These are phyloP conservation scores for Cheilosia impressa DNA, from an alignment of 2,888 invertebrate genomes.

Conservation along the genomic window DNA sequence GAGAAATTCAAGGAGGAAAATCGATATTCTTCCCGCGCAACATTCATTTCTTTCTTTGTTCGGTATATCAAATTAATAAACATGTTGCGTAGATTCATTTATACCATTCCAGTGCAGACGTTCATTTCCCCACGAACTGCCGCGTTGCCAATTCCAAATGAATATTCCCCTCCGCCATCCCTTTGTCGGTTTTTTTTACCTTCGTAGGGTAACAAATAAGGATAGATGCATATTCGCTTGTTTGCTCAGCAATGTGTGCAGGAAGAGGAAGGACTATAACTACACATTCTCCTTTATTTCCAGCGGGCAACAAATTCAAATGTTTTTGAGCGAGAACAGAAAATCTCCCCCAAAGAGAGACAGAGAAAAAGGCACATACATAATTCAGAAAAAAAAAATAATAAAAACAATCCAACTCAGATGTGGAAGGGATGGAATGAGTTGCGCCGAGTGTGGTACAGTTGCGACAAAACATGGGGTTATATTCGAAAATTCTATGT, in stretches of 20 bases:
- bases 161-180: conserved; percentile 21
- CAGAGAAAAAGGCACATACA: conserved; percentile 22
- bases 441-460: conserved; percentile 75
- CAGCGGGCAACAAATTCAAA: conserved; percentile 24
- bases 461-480: conserved; percentile 76
- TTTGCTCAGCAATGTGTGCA: conserved; percentile 37
- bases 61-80: not conserved
- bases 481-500: conserved; percentile 76
- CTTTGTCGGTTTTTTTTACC: conserved; percentile 17
- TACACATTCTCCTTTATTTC: conserved; percentile 48
- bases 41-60: conserved; percentile 52
- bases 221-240: conserved; percentile 48
- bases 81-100: conserved; percentile 54
- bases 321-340: conserved; percentile 49
- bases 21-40: conserved; percentile 58
- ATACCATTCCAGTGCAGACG: conserved; percentile 29
- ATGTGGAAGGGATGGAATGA: conserved; percentile 71
- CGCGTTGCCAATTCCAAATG: conserved; percentile 19
- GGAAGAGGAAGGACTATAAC: conserved; percentile 66
- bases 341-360: conserved; percentile 20
- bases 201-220: conserved; percentile 45
- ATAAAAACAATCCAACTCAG: conserved; percentile 26
- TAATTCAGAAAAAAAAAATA: conserved; percentile 27
- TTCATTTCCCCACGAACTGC: conserved; percentile 36
- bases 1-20: conserved; percentile 13